Evolutionary conservation across 2,888 invertebrate genomes (phyloP).

Genomic region (Heteromyza rotundicornis): DNA sequence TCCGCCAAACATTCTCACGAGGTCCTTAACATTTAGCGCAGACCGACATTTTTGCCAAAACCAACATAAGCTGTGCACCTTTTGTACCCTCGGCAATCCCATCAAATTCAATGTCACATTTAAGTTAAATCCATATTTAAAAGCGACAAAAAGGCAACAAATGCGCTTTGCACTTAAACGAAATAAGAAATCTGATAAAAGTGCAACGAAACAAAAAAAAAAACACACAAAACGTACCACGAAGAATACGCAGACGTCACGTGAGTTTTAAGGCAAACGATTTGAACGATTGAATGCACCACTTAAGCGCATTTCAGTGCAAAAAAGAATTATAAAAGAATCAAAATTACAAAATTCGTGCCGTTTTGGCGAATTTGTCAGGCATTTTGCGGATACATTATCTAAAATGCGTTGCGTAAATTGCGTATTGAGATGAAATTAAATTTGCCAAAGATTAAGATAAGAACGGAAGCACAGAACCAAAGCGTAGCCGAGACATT

Average conservation of each 20-base stretch:
- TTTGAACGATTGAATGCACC: slow-evolving; percentile 49
- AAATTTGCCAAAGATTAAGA: slow-evolving; percentile 54
- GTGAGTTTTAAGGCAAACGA: slow-evolving; percentile 50
- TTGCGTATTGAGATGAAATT: slow-evolving; percentile 55
- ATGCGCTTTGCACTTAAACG: slow-evolving; percentile 52
- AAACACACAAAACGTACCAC: slow-evolving; percentile 18
- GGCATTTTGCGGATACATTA: slow-evolving; percentile 33
- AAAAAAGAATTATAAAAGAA: no score
- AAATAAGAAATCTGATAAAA: slow-evolving; percentile 49
- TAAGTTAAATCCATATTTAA: slow-evolving; percentile 49
- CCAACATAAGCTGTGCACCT: not conserved
- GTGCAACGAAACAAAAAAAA: slow-evolving; percentile 17
- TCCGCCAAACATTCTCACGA: slow-evolving; percentile 6
- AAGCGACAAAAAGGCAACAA: slow-evolving; percentile 56
- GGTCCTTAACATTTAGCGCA: not conserved
- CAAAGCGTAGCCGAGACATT: not conserved
- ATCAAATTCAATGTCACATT: slow-evolving; percentile 51
- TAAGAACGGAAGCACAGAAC: slow-evolving; percentile 49
- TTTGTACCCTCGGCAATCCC: slow-evolving; percentile 30
- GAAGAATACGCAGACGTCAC: slow-evolving; percentile 45
- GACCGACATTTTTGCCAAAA: not conserved
- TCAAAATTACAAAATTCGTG: not conserved
- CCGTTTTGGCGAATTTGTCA: slow-evolving; percentile 47
- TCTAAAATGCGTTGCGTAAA: slow-evolving; percentile 56
- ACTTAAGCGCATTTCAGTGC: slow-evolving; percentile 24